Evolutionary conservation across 2,797 vertebrate species (phyloP), one percentile per base, ranked within the genome.

Genomic region (Cynopterus sphinx): DNA sequence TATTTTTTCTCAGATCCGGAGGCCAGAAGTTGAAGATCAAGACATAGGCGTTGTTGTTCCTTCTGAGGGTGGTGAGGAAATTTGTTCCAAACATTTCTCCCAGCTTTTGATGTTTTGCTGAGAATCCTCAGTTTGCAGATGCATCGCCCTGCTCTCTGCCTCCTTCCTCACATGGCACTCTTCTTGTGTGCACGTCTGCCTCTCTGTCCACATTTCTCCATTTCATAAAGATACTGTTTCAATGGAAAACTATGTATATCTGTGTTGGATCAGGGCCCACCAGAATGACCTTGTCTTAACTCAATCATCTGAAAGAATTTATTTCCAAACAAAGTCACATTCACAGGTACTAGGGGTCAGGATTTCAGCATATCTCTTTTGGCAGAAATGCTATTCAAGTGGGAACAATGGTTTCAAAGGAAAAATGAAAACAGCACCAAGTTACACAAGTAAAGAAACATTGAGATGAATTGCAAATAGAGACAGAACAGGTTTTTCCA

Each of bases 321-420:
- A 43, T 88, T 95, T 95, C 65, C 55, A 92, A 49, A 57, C 84
- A 73, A 92, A 16, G 46, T 71, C 16, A 89, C 46, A 22, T 55
- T 78, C 36, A 17, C 46, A 73, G 79, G 22, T 85, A 33, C 36
- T 55, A 13, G 21, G 71, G 28, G 39, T 84, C 33, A 57, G 39
- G 39, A 67, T 10, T 17, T 71, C 21, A 65, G n/a, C 46, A 57
- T 51, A 33, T 71, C n/a, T 82, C 74, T 95, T 67, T 16, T 33
- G 28, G 9, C 49, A 49, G 49, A 49, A 49, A 22, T 21, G 13
- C 31, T 43, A 53, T 82, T 89, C 24, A 82, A 87, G 9, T 2
- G 10, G 13, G 33, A 78, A 86, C 33, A 81, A 24, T 8, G 84
- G 43, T 82, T 71, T 81, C 55, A 86, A 92, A 90, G 71, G 57